phyloP scores from a whole-genome alignment of 1,140 invertebrate species.

The Aphaenogaster floridana region DNA sequence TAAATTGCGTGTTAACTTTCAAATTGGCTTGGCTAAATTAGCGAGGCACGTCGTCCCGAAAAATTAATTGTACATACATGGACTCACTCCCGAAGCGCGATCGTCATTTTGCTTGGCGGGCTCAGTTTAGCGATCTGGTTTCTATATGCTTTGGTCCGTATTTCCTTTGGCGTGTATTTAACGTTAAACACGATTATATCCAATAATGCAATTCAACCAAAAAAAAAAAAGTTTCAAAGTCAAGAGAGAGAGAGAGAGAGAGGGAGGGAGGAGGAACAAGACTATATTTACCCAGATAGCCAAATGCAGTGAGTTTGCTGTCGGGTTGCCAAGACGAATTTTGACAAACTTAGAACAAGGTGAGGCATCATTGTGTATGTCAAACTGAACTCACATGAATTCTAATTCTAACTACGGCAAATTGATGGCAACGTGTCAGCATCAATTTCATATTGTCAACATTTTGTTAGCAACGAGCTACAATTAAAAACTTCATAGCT shows the following conservation, averaged over 20 bases:
- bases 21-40: constrained; percentile 49
- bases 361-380: no score
- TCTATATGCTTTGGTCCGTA: not conserved
- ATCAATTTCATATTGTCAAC: no score
- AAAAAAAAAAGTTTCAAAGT: not conserved
- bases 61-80: constrained; percentile 56
- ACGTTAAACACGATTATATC: not conserved
- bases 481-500: no score
- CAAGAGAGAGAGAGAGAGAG: not conserved
- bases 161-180: constrained; percentile 1
- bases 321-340: no score
- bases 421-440: no score
- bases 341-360: no score
- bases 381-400: no score
- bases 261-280: no score
- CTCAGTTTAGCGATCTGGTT: not conserved
- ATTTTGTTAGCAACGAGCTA: no score
- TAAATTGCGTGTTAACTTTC: constrained; percentile 54
- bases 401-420: no score
- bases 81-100: constrained; percentile 5
- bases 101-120: not conserved
- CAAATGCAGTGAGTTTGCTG: no score
- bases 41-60: constrained; percentile 49
- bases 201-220: not conserved
- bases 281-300: no score